Base-by-base conservation (phyloP, 2,113 vertebrate genomes). In the Otolemur garnettii region DNA sequence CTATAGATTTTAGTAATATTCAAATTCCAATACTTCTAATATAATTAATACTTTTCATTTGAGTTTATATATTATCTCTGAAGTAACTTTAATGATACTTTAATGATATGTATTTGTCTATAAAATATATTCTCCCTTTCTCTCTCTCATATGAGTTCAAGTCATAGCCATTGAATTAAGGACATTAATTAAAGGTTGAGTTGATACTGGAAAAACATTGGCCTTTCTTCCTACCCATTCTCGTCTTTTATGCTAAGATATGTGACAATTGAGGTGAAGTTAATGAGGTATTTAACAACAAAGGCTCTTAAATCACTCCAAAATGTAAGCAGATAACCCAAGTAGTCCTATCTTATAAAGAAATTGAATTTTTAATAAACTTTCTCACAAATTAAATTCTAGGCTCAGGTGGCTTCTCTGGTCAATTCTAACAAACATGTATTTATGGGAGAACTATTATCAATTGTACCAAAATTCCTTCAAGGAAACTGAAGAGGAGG, bases 21-120 rank as follows among this genome's bases (percentile, higher is more conserved):
- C 7, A 79, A 87, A 62, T 92, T 66, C 87, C 71, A 92, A 21
- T 60, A 35, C 7, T 53, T 80, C 87, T 38, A 53, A 80, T 87
- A 50, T 17, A 64, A 69, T 90, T 53, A 92, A 62, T 62, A 45
- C 21, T 35, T 82, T 60, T 85, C n/a, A 5, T 12, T 81, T 89
- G 28, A 12, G 6, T 72, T 55, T 96, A 59, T 91, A 26, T 74
- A 78, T 2, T 35, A 45, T 71, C 13, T 79, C 66, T 94, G 53
- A 93, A 82, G 38, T 38, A 38, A 74, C 17, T 57, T 94, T 50
- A 35, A 57, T 38, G 38, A 38, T 38, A 74, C 17, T 57, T 94
- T 50, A 35, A 57, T 84, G 30, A 69, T 75, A 53, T n/a, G 10
- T 5, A 90, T 60, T 38, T 66, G 6, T 1, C 38, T 93, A 19